Percentiles rank a stretch among this genome's conserved stretches.
phyloP scores from a whole-genome alignment of 1,140 invertebrate genomes.

The Drosophila obscura region DNA sequence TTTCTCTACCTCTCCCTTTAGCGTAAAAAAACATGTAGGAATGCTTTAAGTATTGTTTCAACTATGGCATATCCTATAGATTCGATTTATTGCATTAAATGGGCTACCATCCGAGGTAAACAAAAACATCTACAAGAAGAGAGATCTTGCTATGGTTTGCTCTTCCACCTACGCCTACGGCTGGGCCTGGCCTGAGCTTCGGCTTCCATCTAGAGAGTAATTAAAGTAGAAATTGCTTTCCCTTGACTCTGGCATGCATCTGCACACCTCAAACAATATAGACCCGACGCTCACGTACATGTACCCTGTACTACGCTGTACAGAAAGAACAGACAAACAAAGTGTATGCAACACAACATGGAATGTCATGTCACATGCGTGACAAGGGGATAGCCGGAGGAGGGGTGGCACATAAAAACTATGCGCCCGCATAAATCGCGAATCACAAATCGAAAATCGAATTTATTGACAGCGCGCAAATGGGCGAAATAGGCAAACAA shows the following conservation, averaged over 20 bases:
- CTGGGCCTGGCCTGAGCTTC: no score
- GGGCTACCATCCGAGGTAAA: no score
- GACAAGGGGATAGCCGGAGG: conserved; percentile 11
- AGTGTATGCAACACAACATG: conserved; percentile 45
- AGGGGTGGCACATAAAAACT: conserved; percentile 48
- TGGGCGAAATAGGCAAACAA: conserved; percentile 66
- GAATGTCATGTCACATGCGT: conserved; percentile 49
- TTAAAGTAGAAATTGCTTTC: no score
- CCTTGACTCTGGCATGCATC: no score
- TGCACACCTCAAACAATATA: neutral
- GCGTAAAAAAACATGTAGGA: no score
- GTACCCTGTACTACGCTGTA: neutral
- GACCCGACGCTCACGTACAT: neutral
- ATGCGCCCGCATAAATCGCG: conserved; percentile 60
- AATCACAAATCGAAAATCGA: conserved; percentile 77
- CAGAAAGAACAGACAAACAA: conserved; percentile 16
- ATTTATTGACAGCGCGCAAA: conserved; percentile 78
- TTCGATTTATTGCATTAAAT: no score
- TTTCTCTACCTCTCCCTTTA: conserved; percentile 17
- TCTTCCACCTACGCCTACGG: no score
- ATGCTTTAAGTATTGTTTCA: no score
- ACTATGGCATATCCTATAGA: no score
- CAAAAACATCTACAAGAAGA: no score
- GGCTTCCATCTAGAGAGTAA: no score
- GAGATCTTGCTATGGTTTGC: no score